A percentile compares a stretch with the other conserved stretches of the same genome.
Evolutionary conservation across 1,140 invertebrate species (phyloP).

Genomic region (Pantala flavescens): DNA sequence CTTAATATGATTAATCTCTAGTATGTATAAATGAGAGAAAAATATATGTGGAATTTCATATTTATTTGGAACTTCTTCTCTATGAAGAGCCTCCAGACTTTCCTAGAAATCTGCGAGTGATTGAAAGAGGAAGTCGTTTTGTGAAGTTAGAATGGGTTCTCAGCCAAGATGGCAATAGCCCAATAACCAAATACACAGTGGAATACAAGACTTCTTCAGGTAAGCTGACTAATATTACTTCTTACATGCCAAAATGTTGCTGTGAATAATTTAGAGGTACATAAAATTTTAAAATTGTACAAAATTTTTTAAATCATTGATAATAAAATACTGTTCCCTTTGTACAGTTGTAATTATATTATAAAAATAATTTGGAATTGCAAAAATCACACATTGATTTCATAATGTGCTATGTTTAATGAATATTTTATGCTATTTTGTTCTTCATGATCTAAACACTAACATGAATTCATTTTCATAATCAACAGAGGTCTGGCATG

Average conservation of each 20-base stretch:
- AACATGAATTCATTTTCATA: too few species aligned
- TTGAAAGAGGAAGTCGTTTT: constrained; percentile 26
- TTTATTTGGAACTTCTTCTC: too few species aligned
- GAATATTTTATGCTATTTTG: too few species aligned
- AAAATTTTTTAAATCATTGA: not conserved
- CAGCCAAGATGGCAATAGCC: constrained; percentile 32
- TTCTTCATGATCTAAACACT: too few species aligned
- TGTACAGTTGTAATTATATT: too few species aligned
- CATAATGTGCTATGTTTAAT: too few species aligned
- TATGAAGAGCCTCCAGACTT: constrained; percentile 25
- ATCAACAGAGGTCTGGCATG: constrained; percentile 21
- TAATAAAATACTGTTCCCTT: not conserved
- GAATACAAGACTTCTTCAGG: constrained; percentile 28
- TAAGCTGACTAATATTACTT: constrained; percentile 15
- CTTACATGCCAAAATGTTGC: too few species aligned
- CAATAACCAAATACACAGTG: constrained; percentile 31
- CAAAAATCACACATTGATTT: too few species aligned
- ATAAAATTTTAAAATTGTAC: not conserved
- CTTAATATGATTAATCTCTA: constrained; percentile 25
- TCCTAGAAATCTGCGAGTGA: constrained; percentile 24
- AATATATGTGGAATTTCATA: too few species aligned
- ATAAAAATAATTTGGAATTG: too few species aligned
- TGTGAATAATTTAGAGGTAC: too few species aligned
- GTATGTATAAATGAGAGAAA: constrained; percentile 23
- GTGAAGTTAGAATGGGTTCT: constrained; percentile 25